Evolutionary conservation across 2,113 vertebrate species (phyloP).

Genomic region (Malurus melanocephalus): DNA sequence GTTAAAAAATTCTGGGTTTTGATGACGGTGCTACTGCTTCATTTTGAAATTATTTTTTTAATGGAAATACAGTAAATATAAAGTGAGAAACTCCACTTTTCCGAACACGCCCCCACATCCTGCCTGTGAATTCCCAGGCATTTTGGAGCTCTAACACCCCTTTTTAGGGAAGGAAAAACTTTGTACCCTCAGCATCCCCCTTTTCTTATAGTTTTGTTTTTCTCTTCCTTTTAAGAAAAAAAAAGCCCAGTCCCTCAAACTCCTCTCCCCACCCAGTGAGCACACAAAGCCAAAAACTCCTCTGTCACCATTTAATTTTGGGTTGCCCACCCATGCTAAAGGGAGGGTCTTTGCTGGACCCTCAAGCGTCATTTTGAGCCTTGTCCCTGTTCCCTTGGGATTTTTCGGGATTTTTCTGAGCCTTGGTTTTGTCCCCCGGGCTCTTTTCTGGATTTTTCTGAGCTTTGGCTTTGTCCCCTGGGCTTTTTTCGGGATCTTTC

Average conservation of each 20-base stretch:
- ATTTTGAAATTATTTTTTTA: not conserved
- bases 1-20: too few species aligned
- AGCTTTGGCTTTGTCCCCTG: not conserved
- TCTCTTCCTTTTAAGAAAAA: not conserved
- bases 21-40: too few species aligned
- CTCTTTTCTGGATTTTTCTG: too few species aligned
- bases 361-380: not conserved
- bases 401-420: too few species aligned
- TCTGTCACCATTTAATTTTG: not conserved
- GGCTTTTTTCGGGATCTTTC: accelerated
- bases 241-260: accelerated
- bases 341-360: not conserved
- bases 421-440: too few species aligned
- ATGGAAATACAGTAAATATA: not conserved
- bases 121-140: not conserved
- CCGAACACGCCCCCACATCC: too few species aligned
- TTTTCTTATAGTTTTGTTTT: not conserved
- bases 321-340: accelerated
- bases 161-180: not conserved
- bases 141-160: not conserved
- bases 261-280: not conserved
- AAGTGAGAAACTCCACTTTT: not conserved
- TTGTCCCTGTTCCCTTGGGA: too few species aligned
- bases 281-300: not conserved
- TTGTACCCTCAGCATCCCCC: not conserved